Base-by-base conservation (phyloP, 2,113 vertebrate species). In the Brienomyrus brachyistius region DNA sequence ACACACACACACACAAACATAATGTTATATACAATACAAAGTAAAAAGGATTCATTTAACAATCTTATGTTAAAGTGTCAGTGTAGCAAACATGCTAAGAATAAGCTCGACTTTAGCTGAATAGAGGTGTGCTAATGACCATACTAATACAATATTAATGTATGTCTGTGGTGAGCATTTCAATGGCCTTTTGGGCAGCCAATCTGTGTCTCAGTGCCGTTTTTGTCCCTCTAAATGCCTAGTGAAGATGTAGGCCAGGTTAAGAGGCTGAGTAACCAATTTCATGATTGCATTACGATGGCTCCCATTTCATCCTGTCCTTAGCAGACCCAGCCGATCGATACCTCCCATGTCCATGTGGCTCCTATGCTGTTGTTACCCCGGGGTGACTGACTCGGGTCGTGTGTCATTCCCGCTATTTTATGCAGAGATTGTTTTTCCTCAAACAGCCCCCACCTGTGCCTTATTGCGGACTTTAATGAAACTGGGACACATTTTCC, bases 381-480 rank as follows among this genome's bases (percentile, higher is more conserved):
- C 45, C 82, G 51, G 35, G 7, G 88, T 89, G 91, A 93, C 88
- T 93, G 93, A 93, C 93, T 92, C 90, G 89, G 90, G 91, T 91
- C 82, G 90, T 93, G 92, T 88, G 89, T 93, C 93, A 92, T 92
- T 90, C 47, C 56, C 54, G 90, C 92, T 93, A 93, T 94, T 93
- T 93, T 92, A 89, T 11, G 15, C 92, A 91, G 92, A 94, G 94
- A 95, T 94, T 94, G 93, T 94, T 95, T 90, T 91, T 90, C 89
- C 92, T 92, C 91, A 82, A 40, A 88, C 40, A 6, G 48, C 89
- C 9, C 19, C 51, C 77, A 48, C 31, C 86, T 70, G 88, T 88
- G 87, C 89, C 89, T 35, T 89, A 91, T 59, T 86, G 51, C 31
- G 7, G 90, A 88, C 56, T 80, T 7, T 19, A 90, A 93, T 93